phyloP scores from a whole-genome alignment of 2,888 invertebrate species.

The Uloborus plumipes region DNA sequence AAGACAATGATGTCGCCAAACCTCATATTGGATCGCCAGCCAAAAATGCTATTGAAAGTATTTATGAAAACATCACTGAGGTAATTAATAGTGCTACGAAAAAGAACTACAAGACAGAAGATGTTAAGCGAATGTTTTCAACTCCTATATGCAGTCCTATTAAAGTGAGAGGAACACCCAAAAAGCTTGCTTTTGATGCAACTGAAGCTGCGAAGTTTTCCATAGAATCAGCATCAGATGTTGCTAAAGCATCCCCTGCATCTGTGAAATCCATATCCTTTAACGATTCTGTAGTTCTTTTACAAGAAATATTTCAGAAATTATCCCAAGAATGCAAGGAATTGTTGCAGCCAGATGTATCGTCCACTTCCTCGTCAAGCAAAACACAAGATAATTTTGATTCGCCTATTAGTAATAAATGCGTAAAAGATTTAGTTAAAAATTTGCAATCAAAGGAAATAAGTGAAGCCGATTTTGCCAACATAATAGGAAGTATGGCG shows the following conservation, averaged over 20 bases:
- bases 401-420: slow-evolving; percentile 9
- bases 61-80: slow-evolving; percentile 52
- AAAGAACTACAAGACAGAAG: slow-evolving; percentile 32
- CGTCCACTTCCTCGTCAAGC: background rate
- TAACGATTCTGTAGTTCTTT: slow-evolving; percentile 46
- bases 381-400: background rate
- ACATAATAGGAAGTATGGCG: slow-evolving; percentile 44
- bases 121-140: slow-evolving; percentile 34
- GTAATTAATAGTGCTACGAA: slow-evolving; percentile 53
- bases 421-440: slow-evolving; percentile 28
- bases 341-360: slow-evolving; percentile 20
- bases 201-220: background rate
- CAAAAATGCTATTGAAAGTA: slow-evolving; percentile 16
- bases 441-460: slow-evolving; percentile 30
- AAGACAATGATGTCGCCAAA: background rate
- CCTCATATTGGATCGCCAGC: background rate
- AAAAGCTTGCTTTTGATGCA: background rate
- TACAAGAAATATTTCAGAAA: slow-evolving; percentile 59
- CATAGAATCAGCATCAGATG: background rate
- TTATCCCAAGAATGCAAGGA: slow-evolving; percentile 54
- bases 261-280: slow-evolving; percentile 24
- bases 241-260: background rate
- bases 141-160: slow-evolving; percentile 31
- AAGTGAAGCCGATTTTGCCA: slow-evolving; percentile 44
- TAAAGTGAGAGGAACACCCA: background rate